Percentiles rank a stretch among this genome's conserved stretches.
These are phyloP conservation scores for Rhimphoctona megacephalus DNA, from an alignment of 2,888 invertebrate genomes.

Conservation along the genomic window DNA sequence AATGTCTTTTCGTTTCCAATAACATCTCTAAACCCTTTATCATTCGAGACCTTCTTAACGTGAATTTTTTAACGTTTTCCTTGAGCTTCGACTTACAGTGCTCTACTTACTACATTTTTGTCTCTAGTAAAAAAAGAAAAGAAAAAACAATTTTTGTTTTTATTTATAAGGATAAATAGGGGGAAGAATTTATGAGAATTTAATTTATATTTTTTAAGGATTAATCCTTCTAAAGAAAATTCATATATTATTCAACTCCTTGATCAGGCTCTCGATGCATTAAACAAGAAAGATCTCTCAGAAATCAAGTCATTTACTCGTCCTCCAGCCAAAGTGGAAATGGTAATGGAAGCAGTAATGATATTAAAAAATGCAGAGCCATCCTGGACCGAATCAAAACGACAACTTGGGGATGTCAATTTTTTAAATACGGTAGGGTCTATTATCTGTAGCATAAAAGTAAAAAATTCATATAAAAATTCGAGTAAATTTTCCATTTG, in stretches of 20 bases:
- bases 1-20: neutral
- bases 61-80: neutral
- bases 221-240: neutral
- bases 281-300: conserved; percentile 94
- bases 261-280: conserved; percentile 89
- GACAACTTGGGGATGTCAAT: conserved; percentile 92
- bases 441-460: conserved; percentile 15
- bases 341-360: conserved; percentile 96
- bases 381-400: conserved; percentile 95
- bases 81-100: neutral
- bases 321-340: conserved; percentile 95
- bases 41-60: neutral
- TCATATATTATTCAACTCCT: conserved; percentile 3
- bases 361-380: conserved; percentile 92
- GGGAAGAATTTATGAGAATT: neutral
- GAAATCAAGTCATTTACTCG: conserved; percentile 96
- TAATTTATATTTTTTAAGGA: neutral
- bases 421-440: conserved; percentile 88
- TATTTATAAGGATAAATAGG: neutral
- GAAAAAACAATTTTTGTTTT: neutral
- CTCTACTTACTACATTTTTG: no score
- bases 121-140: neutral
- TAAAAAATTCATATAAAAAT: neutral
- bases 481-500: neutral
- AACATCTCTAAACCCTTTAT: neutral